phyloP scores from a whole-genome alignment of 1,140 invertebrate species.

The Zaprionus africanus region DNA sequence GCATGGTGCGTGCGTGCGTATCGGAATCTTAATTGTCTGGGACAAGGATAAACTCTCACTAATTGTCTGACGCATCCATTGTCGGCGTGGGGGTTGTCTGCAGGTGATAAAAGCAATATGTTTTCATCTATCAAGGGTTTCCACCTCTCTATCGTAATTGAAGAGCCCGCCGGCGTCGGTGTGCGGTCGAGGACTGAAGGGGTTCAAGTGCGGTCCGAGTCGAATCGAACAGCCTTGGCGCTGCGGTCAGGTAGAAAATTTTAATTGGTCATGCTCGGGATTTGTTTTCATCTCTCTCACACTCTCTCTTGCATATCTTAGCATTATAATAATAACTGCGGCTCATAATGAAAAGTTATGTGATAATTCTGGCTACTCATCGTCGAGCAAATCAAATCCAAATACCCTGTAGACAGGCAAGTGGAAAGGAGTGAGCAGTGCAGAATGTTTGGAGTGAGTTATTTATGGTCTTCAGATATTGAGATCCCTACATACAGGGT shows the following conservation, averaged over 20 bases:
- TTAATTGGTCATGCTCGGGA: conserved; percentile 50
- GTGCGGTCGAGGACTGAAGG: conserved; percentile 33
- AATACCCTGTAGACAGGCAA: conserved; percentile 2
- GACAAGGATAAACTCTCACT: conserved; percentile 42
- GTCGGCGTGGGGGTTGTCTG: not conserved
- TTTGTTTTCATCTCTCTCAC: conserved; percentile 20
- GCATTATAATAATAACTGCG: conserved; percentile 29
- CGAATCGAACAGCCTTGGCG: conserved; percentile 9
- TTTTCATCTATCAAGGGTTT: conserved; percentile 35
- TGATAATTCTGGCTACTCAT: conserved; percentile 57
- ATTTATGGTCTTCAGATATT: not conserved
- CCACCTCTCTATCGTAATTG: conserved; percentile 28
- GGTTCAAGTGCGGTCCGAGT: conserved; percentile 32
- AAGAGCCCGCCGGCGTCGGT: conserved; percentile 23
- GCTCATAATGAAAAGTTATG: conserved; percentile 47
- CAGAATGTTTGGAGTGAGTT: not conserved
- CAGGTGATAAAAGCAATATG: conserved; percentile 55
- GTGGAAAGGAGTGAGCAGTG: no score
- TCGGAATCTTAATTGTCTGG: conserved; percentile 57
- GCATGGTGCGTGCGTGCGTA: conserved; percentile 38
- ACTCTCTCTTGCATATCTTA: conserved; percentile 6
- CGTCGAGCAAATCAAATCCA: conserved; percentile 13
- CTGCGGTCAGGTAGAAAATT: conserved; percentile 52
- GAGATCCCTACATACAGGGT: not conserved
- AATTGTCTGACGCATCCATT: conserved; percentile 31